Conservation (phyloP, 2,888 invertebrate species). For the Nemurella pictetii region DNA sequence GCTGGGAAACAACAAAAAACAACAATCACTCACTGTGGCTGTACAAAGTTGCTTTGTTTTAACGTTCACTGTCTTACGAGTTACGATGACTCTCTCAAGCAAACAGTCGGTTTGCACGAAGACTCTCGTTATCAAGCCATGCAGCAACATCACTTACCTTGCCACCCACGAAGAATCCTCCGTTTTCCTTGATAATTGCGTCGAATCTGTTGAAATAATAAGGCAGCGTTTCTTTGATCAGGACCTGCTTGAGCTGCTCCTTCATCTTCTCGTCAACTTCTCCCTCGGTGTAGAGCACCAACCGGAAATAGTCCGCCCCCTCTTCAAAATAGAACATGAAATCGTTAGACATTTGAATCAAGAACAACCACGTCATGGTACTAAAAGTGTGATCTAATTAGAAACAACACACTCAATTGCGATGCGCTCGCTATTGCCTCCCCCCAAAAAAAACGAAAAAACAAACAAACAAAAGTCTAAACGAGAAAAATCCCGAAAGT, state of each 20-base stretch:
- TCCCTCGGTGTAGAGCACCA: neutral
- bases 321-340: neutral
- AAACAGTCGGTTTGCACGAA: neutral
- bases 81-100: neutral
- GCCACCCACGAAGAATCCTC: conserved; percentile 61
- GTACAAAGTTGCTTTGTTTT: neutral
- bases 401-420: too few species aligned
- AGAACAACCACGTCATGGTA: neutral
- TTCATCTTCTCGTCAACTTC: neutral
- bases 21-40: neutral
- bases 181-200: conserved; percentile 60
- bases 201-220: conserved; percentile 62
- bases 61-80: neutral
- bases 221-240: conserved; percentile 59
- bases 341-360: neutral
- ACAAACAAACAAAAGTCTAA: too few species aligned
- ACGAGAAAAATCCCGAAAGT: too few species aligned
- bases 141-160: too few species aligned
- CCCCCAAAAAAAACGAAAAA: too few species aligned
- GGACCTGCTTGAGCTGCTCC: conserved; percentile 54
- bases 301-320: neutral
- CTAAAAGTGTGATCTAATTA: too few species aligned
- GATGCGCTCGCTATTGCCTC: too few species aligned
- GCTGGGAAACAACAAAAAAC: conserved; percentile 49
- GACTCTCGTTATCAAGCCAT: too few species aligned